Conservation (phyloP, 2,113 vertebrate species). For the Alligator mississippiensis region DNA sequence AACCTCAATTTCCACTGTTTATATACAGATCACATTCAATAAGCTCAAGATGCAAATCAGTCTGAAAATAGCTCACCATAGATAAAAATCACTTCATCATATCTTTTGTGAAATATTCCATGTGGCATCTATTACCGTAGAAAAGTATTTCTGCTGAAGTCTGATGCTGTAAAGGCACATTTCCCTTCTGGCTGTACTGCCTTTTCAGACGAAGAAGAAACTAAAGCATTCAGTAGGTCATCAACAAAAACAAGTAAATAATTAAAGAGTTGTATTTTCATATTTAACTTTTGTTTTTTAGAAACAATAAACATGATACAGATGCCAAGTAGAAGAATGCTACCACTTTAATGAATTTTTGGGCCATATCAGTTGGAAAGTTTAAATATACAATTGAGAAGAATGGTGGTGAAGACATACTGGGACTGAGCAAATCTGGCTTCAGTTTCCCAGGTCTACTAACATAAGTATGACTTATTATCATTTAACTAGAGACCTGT, state of each 20-base stretch:
- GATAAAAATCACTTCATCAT: conserved; percentile 14
- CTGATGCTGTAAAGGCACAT: background rate
- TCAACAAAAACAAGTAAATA: conserved; percentile 8
- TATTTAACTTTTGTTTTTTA: background rate
- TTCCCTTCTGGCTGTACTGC: background rate
- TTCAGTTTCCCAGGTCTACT: background rate
- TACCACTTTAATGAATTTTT: background rate
- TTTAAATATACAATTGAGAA: background rate
- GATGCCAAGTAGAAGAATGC: background rate
- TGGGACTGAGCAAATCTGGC: background rate
- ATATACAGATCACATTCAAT: background rate
- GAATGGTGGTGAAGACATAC: background rate
- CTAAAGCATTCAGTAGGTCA: background rate
- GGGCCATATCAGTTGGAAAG: rapidly evolving
- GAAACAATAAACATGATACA: background rate
- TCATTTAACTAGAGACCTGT: background rate
- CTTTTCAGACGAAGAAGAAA: conserved; percentile 24
- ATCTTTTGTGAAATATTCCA: background rate
- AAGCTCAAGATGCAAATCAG: conserved; percentile 21
- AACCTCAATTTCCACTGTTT: conserved; percentile 35
- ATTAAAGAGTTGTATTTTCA: background rate
- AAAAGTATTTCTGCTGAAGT: conserved; percentile 10
- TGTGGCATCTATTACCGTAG: background rate
- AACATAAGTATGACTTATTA: background rate
- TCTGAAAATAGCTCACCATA: background rate